Evolutionary conservation across 2,797 vertebrate species (phyloP).

Genomic region (Lepilemur septentrionalis): DNA sequence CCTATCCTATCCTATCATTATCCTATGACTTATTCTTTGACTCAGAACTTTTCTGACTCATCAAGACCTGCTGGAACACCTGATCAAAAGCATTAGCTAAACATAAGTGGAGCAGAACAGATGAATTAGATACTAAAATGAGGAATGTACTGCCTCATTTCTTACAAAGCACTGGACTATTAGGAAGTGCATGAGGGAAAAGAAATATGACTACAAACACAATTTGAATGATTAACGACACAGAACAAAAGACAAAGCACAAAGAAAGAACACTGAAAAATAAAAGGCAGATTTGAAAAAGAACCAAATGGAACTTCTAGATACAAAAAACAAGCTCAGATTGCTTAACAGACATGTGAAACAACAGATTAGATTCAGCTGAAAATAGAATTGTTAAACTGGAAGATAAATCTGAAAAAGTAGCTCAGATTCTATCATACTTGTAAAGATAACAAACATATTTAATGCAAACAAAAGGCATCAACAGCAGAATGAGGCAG

Average conservation of each 20-base stretch:
- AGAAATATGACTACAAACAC: background rate
- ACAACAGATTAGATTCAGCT: background rate
- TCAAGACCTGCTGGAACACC: background rate
- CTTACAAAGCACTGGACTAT: background rate
- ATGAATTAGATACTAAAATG: background rate
- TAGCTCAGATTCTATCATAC: background rate
- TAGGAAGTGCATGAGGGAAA: background rate
- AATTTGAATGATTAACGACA: background rate
- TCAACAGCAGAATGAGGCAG: background rate
- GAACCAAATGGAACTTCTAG: background rate
- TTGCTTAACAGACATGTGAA: background rate
- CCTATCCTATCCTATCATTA: no score
- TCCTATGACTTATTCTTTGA: background rate
- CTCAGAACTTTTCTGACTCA: background rate
- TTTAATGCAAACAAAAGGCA: background rate
- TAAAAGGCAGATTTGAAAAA: background rate
- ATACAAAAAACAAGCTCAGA: background rate
- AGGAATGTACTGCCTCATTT: background rate
- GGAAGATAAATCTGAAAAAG: slow-evolving; percentile 21
- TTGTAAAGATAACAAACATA: background rate
- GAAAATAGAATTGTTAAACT: background rate
- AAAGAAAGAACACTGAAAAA: background rate
- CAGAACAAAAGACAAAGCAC: background rate
- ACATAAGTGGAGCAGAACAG: background rate
- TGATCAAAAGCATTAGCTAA: background rate